These are phyloP conservation scores for Excalfactoria chinensis DNA, from an alignment of 2,113 vertebrate genomes.

Conservation along the genomic window DNA sequence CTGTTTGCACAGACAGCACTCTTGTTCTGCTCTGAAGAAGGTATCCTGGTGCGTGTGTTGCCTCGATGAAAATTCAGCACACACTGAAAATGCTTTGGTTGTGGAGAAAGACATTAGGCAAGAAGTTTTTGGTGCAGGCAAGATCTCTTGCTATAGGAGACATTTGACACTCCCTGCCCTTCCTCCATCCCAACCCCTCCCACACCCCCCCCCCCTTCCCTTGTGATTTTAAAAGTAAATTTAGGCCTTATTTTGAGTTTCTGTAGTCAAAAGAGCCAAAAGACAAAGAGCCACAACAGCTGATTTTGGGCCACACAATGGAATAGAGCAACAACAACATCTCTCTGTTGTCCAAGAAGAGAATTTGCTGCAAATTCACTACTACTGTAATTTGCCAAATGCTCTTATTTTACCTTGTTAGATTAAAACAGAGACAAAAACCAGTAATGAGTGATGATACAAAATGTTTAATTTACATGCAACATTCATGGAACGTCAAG, in stretches of 20 bases:
- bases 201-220: too few relatives aligned
- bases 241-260: not conserved
- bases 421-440: conserved; percentile 40
- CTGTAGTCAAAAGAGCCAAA: not conserved
- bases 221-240: not conserved
- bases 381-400: not conserved
- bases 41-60: not conserved
- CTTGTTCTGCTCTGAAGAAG: not conserved
- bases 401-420: not conserved
- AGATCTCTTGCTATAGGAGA: not conserved
- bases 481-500: conserved; percentile 70
- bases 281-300: not conserved
- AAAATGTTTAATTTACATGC: conserved; percentile 85
- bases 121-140: not conserved
- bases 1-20: not conserved
- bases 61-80: not conserved
- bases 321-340: not conserved
- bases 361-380: not conserved
- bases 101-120: not conserved
- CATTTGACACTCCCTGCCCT: too few relatives aligned
- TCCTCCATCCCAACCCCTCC: not conserved
- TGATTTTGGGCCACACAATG: not conserved
- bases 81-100: not conserved
- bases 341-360: not conserved
- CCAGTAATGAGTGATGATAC: conserved; percentile 43